phyloP scores from a whole-genome alignment of 2,113 vertebrate species.

The Scytalopus superciliaris region DNA sequence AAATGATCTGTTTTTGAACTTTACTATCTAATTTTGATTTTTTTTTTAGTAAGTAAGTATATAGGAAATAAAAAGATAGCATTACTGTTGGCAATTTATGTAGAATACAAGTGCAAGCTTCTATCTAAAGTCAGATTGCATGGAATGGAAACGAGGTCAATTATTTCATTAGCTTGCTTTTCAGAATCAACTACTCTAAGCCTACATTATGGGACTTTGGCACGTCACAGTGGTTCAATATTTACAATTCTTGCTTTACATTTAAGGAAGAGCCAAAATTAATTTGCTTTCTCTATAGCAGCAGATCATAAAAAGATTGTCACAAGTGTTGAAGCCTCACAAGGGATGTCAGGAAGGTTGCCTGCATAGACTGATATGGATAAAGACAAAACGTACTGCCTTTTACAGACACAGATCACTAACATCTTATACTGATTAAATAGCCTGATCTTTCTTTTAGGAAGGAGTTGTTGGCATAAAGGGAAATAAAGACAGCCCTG shows the following conservation, averaged over 20 bases:
- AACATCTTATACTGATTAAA: background rate
- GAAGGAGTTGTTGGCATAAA: background rate
- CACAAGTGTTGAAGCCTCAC: background rate
- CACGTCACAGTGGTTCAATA: constrained; percentile 2
- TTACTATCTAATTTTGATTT: background rate
- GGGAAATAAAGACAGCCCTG: background rate
- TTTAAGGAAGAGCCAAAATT: constrained; percentile 27
- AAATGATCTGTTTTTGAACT: background rate
- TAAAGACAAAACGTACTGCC: background rate
- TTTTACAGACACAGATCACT: background rate
- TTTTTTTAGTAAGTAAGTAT: background rate
- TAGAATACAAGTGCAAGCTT: background rate
- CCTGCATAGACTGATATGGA: background rate
- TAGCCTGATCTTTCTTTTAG: background rate
- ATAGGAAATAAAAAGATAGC: background rate
- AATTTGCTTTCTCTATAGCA: background rate
- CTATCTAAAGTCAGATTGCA: constrained; percentile 12
- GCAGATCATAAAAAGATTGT: background rate
- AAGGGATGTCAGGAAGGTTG: background rate
- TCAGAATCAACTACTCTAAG: constrained; percentile 3
- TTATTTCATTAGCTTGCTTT: constrained; percentile 56
- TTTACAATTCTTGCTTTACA: constrained; percentile 37
- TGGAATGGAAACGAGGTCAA: constrained; percentile 18
- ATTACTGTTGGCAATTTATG: background rate
- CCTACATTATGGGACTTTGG: background rate